Evolutionary conservation across 2,113 vertebrate genomes (phyloP).

Genomic region (Diadophis punctatus): DNA sequence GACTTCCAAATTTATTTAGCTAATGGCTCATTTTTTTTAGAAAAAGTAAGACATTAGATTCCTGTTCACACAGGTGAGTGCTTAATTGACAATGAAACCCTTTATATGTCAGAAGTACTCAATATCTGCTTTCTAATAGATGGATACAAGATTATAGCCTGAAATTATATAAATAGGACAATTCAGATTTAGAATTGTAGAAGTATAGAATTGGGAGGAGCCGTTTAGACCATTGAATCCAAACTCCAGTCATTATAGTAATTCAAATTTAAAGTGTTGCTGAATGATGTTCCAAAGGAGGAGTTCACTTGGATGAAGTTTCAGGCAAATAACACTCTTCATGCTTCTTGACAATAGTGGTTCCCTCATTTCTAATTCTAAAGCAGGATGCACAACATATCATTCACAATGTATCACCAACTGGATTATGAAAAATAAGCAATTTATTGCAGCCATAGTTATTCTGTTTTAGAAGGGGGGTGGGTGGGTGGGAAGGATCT

Average conservation of each 20-base stretch:
- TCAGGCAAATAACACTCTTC: background rate
- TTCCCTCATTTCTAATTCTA: background rate
- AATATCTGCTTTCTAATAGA: background rate
- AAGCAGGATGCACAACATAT: background rate
- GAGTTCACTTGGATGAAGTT: background rate
- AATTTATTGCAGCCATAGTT: background rate
- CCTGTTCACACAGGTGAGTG: background rate
- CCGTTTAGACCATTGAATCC: background rate
- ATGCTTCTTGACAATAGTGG: background rate
- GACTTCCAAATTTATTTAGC: background rate
- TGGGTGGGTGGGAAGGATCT: background rate
- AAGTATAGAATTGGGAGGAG: background rate
- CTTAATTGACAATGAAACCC: background rate
- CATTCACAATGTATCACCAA: background rate
- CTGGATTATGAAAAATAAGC: background rate
- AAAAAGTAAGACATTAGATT: background rate
- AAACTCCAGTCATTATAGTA: background rate
- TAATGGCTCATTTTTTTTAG: background rate
- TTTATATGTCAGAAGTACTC: background rate
- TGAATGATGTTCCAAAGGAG: background rate
- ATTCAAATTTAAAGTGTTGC: background rate
- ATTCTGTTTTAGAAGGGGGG: background rate
- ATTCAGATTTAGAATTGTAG: background rate
- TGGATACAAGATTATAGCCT: background rate
- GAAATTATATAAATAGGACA: background rate